A percentile compares a stretch with the other conserved stretches of the same genome.
These are phyloP conservation scores for Ondatra zibethicus DNA, from an alignment of 2,113 vertebrate species.

Conservation along the genomic window DNA sequence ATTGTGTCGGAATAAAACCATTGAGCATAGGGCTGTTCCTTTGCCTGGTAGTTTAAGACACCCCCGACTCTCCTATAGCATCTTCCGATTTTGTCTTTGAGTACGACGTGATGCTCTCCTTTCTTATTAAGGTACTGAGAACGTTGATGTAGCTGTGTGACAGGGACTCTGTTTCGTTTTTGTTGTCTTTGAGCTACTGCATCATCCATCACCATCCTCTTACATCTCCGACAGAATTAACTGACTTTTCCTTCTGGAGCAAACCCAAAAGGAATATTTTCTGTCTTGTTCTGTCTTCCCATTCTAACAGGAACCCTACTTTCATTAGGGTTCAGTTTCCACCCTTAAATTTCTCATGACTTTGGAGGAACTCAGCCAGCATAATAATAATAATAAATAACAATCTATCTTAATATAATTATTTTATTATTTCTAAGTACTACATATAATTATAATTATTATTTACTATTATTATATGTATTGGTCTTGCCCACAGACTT, in stretches of 20 bases:
- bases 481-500: not conserved
- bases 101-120: not conserved
- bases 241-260: not conserved
- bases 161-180: not conserved
- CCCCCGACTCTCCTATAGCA: accelerated
- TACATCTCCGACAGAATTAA: not conserved
- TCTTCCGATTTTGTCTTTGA: not conserved
- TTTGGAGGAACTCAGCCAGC: not conserved
- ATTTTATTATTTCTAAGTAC: too few species aligned
- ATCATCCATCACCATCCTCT: not conserved
- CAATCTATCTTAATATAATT: too few species aligned
- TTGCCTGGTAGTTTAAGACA: not conserved
- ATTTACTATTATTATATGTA: not conserved
- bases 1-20: not conserved
- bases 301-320: not conserved
- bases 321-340: not conserved
- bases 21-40: not conserved
- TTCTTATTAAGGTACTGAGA: not conserved
- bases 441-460: too few species aligned
- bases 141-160: accelerated
- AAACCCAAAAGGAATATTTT: not conserved
- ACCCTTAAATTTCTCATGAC: not conserved
- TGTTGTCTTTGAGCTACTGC: not conserved
- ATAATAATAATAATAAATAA: too few species aligned
- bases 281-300: not conserved